Evolutionary conservation across 2,113 vertebrate species (phyloP).

Genomic region (Marmota flaviventris): DNA sequence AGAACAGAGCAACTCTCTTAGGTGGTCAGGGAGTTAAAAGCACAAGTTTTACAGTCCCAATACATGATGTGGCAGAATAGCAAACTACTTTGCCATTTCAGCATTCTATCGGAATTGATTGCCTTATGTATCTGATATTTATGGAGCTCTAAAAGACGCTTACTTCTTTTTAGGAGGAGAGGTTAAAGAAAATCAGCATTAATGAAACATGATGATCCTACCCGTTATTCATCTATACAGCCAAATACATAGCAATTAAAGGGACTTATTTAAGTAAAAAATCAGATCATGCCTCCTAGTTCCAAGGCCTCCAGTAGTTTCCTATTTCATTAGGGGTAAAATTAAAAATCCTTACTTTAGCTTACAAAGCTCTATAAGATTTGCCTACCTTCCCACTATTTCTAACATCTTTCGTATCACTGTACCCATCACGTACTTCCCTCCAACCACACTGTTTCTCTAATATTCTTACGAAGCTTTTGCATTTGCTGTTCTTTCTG

Average conservation of each 20-base stretch:
- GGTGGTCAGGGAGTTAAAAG: not conserved
- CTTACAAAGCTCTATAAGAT: not conserved
- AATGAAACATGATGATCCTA: not conserved
- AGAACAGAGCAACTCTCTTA: not conserved
- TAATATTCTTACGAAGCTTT: not conserved
- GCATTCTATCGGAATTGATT: not conserved
- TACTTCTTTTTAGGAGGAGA: not conserved
- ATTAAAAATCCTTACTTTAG: conserved; percentile 11
- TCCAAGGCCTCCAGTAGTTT: not conserved
- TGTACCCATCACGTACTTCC: not conserved
- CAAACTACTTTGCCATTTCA: not conserved
- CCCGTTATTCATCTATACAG: not conserved
- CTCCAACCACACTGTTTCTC: not conserved
- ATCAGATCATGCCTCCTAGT: not conserved
- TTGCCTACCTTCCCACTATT: not conserved
- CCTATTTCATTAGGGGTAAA: not conserved
- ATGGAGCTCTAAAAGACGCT: not conserved
- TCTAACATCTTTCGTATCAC: not conserved
- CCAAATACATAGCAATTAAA: conserved; percentile 36
- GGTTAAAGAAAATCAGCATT: not conserved
- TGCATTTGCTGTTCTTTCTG: not conserved
- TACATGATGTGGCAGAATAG: not conserved
- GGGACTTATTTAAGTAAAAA: conserved; percentile 23
- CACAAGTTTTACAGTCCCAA: not conserved
- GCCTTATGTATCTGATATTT: conserved; percentile 19